Base-by-base conservation (phyloP, 1,140 invertebrate species). In the Prorops nasuta region DNA sequence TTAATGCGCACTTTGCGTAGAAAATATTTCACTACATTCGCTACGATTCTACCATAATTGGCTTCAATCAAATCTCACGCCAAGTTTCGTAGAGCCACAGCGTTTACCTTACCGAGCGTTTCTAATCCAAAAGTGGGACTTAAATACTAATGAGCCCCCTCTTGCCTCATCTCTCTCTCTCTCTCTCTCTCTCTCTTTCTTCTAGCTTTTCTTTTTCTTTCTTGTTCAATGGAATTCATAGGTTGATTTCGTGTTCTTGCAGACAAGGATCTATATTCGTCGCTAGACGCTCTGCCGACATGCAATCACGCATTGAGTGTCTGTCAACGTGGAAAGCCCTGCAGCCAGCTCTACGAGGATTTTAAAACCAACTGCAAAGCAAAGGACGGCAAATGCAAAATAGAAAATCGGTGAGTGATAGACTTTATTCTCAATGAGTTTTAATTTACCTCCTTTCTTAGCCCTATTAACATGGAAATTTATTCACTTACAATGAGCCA, bases 221-320 rank as follows among this genome's bases (percentile, higher is more conserved):
- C n/a, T n/a, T n/a, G n/a, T n/a, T n/a, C n/a, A n/a, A n/a, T n/a
- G 24, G 24, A 28, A 4, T 28, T 28, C 24, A 28, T 47, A 22
- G 14, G 8, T 51, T 31, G 41, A 15, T 45, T 43, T 34, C 1
- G 10, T 56, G 34, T 48, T 16, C 41, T 74, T 83, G 53, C 84
- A 90, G 91, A 93, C 64, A 90, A 90, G 80, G 90, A 93, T 79
- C 88, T 87, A 10, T 90, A 90, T 76, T 85, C 89, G 12, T 85
- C 89, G 12, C 86, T 92, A 43, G 89, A 93, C 68, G 87, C 89
- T 24, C 79, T 94, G 65, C 89, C 90, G 39, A 91, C 88, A 24
- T 94, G 91, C 77, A 91, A 88, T 71, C 90, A 93, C 64, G 91
- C 91, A 4, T 75, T 92, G 57, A 86, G 81, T 56, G 87, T 90